phyloP scores from a whole-genome alignment of 2,113 vertebrate genomes.

The Microtus ochrogaster region DNA sequence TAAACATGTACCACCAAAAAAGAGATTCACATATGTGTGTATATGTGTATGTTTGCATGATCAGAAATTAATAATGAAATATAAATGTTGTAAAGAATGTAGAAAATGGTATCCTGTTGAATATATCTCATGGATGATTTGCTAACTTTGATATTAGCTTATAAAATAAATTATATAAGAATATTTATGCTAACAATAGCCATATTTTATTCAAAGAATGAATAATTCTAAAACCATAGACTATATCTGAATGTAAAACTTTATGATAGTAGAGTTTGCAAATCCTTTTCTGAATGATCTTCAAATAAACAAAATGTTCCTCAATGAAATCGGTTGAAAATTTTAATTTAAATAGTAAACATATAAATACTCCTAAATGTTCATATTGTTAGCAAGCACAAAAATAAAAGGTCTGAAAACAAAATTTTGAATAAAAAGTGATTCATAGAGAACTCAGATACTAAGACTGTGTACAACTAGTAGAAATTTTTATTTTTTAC shows the following conservation, averaged over 20 bases:
- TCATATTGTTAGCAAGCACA: constrained; percentile 38
- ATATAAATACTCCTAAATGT: neutral
- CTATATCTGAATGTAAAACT: neutral
- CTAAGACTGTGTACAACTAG: neutral
- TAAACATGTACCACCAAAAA: neutral
- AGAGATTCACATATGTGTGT: neutral
- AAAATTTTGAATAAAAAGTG: constrained; percentile 55
- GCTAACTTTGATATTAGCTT: neutral
- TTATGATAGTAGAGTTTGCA: neutral
- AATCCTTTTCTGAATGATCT: constrained; percentile 12
- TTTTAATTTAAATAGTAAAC: constrained; percentile 17
- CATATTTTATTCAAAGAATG: neutral
- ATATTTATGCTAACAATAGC: neutral
- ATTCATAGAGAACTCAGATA: constrained; percentile 41
- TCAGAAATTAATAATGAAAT: neutral
- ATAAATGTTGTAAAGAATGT: neutral
- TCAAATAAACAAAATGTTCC: neutral
- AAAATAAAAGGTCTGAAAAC: constrained; percentile 35
- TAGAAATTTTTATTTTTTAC: neutral
- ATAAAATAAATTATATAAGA: neutral
- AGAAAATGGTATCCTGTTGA: neutral
- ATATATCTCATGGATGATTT: neutral
- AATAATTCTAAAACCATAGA: neutral
- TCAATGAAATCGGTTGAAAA: neutral
- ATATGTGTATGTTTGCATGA: neutral